phyloP scores from a whole-genome alignment of 2,113 vertebrate genomes.

The Labeo rohita region DNA sequence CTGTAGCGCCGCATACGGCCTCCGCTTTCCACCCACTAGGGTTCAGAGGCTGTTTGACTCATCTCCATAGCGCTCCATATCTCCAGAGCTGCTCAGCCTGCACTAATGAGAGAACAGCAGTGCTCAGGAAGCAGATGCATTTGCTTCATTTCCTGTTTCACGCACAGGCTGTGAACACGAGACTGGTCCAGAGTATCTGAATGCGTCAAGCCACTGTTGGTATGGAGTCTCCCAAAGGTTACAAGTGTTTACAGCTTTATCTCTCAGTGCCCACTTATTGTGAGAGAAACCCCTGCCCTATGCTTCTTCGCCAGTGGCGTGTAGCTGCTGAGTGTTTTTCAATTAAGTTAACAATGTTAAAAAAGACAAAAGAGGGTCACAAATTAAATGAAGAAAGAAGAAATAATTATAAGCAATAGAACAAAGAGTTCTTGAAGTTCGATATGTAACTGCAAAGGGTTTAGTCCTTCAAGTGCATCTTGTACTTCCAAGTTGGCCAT shows the following conservation, averaged over 20 bases:
- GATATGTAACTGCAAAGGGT: too few species aligned
- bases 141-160: conserved; percentile 62
- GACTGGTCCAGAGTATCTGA: background rate
- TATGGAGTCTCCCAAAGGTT: background rate
- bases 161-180: background rate
- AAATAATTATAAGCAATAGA: too few species aligned
- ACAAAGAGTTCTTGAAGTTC: too few species aligned
- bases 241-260: background rate
- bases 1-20: conserved; percentile 52
- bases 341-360: background rate
- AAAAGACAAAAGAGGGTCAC: too few species aligned
- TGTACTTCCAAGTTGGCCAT: too few species aligned
- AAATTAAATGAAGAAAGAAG: too few species aligned
- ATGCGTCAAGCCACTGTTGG: conserved; percentile 14
- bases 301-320: background rate
- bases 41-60: conserved; percentile 71
- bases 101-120: conserved; percentile 65
- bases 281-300: background rate
- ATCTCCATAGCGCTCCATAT: conserved; percentile 59
- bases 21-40: conserved; percentile 63
- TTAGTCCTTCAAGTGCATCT: too few species aligned
- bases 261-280: background rate
- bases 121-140: conserved; percentile 57
- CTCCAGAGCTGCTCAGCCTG: conserved; percentile 55
- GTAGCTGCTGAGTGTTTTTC: background rate